These are phyloP conservation scores for Hoplodrina blanda DNA, from an alignment of 2,888 invertebrate genomes.

Conservation along the genomic window DNA sequence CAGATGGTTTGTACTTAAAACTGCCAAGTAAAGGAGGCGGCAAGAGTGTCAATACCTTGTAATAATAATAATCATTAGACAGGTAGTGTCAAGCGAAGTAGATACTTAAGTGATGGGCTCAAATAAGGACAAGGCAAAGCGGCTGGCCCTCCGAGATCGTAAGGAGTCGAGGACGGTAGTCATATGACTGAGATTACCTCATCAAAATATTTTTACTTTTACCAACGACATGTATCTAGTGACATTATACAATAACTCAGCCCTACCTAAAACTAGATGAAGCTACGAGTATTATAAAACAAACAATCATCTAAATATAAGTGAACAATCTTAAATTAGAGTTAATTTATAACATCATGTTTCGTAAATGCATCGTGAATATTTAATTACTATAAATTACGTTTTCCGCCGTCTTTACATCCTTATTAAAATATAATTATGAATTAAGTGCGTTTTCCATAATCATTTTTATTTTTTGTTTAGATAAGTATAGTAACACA, in stretches of 20 bases:
- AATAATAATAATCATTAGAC: slow-evolving; percentile 70
- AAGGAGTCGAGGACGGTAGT: slow-evolving; percentile 21
- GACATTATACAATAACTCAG: neutral
- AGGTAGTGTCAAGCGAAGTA: slow-evolving; percentile 70
- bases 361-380: slow-evolving; percentile 12
- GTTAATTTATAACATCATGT: slow-evolving; percentile 5
- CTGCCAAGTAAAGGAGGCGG: slow-evolving; percentile 47
- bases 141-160: slow-evolving; percentile 28
- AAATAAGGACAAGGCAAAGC: slow-evolving; percentile 82
- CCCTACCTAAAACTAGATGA: neutral
- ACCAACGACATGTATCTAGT: neutral
- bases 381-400: slow-evolving; percentile 21
- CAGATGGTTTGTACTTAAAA: slow-evolving; percentile 2
- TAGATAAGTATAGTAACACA: too few species aligned
- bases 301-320: neutral
- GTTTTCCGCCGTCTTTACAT: slow-evolving; percentile 27
- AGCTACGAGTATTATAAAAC: neutral
- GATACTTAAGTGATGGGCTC: slow-evolving; percentile 48
- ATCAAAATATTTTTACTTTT: neutral
- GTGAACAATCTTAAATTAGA: neutral
- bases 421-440: slow-evolving; percentile 20
- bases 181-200: slow-evolving; percentile 27
- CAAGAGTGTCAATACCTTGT: slow-evolving; percentile 58
- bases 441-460: neutral
- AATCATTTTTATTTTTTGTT: neutral